A percentile compares a stretch with the other conserved stretches of the same genome.
Conservation (phyloP, 2,888 invertebrate genomes). For the Cyclophora punctaria region DNA sequence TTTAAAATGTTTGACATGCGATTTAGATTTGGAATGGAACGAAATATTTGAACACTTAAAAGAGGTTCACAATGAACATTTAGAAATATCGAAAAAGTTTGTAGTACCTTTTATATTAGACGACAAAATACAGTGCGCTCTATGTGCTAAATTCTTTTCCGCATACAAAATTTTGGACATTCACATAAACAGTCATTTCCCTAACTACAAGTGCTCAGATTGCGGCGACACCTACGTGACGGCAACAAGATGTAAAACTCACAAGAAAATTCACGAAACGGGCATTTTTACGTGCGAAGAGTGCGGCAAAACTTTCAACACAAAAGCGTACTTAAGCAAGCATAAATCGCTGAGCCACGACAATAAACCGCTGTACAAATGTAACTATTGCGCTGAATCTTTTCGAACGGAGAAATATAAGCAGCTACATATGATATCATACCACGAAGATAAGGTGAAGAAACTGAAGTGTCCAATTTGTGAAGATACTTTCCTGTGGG, state of each 20-base stretch:
- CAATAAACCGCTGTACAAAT: conserved; percentile 26
- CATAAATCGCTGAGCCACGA: conserved; percentile 39
- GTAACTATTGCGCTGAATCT: conserved; percentile 35
- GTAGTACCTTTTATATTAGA: conserved; percentile 39
- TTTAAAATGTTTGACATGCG: conserved; percentile 36
- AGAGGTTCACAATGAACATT: conserved; percentile 24
- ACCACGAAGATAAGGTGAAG: conserved; percentile 37
- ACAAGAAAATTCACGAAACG: conserved; percentile 51
- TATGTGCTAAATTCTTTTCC: conserved; percentile 33
- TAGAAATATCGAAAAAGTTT: conserved; percentile 36
- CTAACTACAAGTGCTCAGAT: conserved; percentile 45
- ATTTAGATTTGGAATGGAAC: conserved; percentile 32
- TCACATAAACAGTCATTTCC: conserved; percentile 56
- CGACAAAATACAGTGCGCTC: conserved; percentile 28
- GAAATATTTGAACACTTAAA: conserved; percentile 43
- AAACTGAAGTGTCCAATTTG: conserved; percentile 26
- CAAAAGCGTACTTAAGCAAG: conserved; percentile 39
- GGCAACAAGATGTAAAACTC: conserved; percentile 34
- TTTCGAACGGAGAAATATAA: conserved; percentile 29
- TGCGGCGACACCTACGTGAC: conserved; percentile 49
- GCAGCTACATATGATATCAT: conserved; percentile 32
- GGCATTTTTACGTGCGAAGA: conserved; percentile 51
- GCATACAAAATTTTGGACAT: conserved; percentile 38
- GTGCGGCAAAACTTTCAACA: conserved; percentile 59
- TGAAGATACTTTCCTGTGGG: no score